A percentile compares a stretch with the other conserved stretches of the same genome.
Conservation (phyloP, 2,113 vertebrate species). For the Axis porcinus region DNA sequence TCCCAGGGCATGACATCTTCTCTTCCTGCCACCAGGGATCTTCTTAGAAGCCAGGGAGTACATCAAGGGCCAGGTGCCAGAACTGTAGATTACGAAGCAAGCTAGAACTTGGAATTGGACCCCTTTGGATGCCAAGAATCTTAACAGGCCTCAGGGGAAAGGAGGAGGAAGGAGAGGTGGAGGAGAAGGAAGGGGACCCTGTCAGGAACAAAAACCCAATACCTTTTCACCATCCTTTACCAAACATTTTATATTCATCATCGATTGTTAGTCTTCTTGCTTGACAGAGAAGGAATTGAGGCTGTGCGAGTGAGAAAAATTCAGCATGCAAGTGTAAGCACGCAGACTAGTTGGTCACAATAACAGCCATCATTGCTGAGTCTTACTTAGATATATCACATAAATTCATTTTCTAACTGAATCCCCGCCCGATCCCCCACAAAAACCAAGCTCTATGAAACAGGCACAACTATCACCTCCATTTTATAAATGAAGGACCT, state of each 20-base stretch:
- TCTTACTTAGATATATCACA: background rate
- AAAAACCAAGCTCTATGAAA: background rate
- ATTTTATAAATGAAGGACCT: background rate
- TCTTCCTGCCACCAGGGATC: background rate
- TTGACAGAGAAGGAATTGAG: background rate
- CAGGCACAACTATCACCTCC: background rate
- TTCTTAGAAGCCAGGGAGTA: background rate
- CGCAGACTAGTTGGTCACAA: background rate
- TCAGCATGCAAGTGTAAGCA: background rate
- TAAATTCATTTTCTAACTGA: background rate
- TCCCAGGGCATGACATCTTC: background rate
- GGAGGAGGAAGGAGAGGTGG: background rate
- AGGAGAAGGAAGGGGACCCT: background rate
- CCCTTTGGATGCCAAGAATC: background rate
- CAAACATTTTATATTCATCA: background rate
- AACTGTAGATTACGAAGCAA: background rate
- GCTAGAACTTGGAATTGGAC: background rate
- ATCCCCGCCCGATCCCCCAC: fast-evolving
- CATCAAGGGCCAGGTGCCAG: background rate
- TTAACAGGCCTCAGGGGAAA: background rate
- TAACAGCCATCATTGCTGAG: background rate
- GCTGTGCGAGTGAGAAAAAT: background rate
- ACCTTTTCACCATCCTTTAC: background rate
- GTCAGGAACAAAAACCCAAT: background rate
- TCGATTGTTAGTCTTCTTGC: background rate